Conservation (phyloP, 2,888 invertebrate species). For the Scaptomyza tumidula region DNA sequence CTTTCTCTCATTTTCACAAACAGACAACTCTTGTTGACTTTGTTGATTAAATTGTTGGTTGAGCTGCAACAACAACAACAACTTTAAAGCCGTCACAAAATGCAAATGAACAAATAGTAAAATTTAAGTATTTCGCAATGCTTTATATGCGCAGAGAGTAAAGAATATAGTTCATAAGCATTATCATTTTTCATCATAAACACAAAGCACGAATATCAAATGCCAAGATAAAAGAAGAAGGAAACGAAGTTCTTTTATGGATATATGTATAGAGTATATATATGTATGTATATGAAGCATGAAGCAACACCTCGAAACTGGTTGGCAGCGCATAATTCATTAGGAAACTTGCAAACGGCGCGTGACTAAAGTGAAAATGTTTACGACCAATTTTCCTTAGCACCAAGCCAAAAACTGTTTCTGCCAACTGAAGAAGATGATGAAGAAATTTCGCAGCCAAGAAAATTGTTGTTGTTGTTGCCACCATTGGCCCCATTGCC, state of each 20-base stretch:
- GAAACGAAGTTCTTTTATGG: neutral
- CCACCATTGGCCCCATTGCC: conserved; percentile 2
- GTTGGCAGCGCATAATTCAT: conserved; percentile 67
- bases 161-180: conserved; percentile 39
- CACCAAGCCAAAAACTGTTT: conserved; percentile 62
- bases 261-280: neutral
- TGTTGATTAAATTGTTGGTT: conserved; percentile 14
- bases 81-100: conserved; percentile 14
- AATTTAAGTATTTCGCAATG: conserved; percentile 40
- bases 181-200: conserved; percentile 66
- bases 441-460: conserved; percentile 51
- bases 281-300: conserved; percentile 1
- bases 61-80: neutral
- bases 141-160: conserved; percentile 12
- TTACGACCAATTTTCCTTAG: conserved; percentile 64
- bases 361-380: conserved; percentile 76
- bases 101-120: conserved; percentile 14
- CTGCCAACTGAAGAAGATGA: conserved; percentile 41
- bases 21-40: conserved; percentile 18
- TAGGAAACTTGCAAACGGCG: conserved; percentile 71
- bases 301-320: conserved; percentile 56
- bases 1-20: neutral
- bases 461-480: conserved; percentile 32
- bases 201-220: conserved; percentile 52
- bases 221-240: neutral